A percentile compares a stretch with the other conserved stretches of the same genome.
Evolutionary conservation across 1,140 invertebrate genomes (phyloP).

Genomic region (Drosophila obscura): DNA sequence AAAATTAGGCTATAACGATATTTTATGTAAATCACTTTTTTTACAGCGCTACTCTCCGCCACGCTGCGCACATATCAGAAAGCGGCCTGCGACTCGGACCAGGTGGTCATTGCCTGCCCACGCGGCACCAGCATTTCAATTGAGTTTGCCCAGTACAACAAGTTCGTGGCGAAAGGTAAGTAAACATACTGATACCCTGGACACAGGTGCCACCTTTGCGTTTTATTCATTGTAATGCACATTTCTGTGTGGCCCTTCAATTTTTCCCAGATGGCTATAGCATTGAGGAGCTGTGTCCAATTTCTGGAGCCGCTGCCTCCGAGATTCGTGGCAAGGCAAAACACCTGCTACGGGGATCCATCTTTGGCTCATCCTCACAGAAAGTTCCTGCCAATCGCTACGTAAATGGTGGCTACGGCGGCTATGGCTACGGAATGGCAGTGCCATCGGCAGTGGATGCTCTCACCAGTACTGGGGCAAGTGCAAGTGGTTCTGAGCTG

Average conservation of each 20-base stretch:
- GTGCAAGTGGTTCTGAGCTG: slow-evolving; percentile 22
- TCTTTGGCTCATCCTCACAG: slow-evolving; percentile 61
- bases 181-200: not conserved
- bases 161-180: slow-evolving; percentile 78
- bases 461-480: slow-evolving; percentile 20
- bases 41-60: slow-evolving; percentile 92
- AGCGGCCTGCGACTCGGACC: slow-evolving; percentile 93
- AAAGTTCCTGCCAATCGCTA: slow-evolving; percentile 63
- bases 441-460: slow-evolving; percentile 17
- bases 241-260: slow-evolving; percentile 9
- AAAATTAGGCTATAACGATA: not conserved
- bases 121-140: slow-evolving; percentile 94
- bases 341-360: slow-evolving; percentile 72
- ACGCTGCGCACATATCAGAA: slow-evolving; percentile 94
- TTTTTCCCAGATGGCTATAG: slow-evolving; percentile 69
- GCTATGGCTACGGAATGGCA: slow-evolving; percentile 31
- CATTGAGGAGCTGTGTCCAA: slow-evolving; percentile 76
- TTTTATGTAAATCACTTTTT: slow-evolving; percentile 2
- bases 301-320: slow-evolving; percentile 37
- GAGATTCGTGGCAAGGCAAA: slow-evolving; percentile 69
- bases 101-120: slow-evolving; percentile 92
- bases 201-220: too few relatives aligned
- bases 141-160: slow-evolving; percentile 87
- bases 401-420: slow-evolving; percentile 48
- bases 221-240: not conserved